Evolutionary conservation across 2,113 vertebrate species (phyloP).

Genomic region (Lepidothrix coronata): DNA sequence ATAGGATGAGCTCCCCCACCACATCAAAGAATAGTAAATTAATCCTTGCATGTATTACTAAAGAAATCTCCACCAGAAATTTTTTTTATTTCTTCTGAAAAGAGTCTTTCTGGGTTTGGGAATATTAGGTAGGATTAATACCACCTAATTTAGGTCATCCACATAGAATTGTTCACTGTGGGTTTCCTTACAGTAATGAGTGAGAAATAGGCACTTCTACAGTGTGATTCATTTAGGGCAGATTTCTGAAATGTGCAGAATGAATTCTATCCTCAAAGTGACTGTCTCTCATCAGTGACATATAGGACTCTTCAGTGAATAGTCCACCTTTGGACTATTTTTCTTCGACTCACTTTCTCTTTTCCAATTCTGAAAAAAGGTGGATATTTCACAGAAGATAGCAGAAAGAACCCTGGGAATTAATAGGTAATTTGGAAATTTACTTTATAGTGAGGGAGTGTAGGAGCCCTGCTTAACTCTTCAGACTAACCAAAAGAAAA

Average conservation of each 20-base stretch:
- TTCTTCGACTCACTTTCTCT: background rate
- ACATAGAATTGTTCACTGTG: background rate
- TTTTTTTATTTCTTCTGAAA: background rate
- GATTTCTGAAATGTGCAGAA: background rate
- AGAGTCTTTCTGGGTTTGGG: background rate
- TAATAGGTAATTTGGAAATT: background rate
- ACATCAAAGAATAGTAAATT: background rate
- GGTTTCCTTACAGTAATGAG: background rate
- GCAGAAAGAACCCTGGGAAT: background rate
- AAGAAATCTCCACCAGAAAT: background rate
- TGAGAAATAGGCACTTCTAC: background rate
- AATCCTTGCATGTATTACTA: background rate
- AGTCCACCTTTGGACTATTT: background rate
- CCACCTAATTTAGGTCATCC: background rate
- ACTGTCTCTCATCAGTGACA: background rate
- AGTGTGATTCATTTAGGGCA: background rate
- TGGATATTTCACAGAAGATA: background rate
- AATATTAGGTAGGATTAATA: background rate
- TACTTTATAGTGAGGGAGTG: background rate
- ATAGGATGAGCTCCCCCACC: background rate
- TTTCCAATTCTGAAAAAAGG: background rate
- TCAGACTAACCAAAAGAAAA: background rate
- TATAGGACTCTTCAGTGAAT: background rate
- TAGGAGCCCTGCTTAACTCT: background rate
- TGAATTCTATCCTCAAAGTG: background rate